Evolutionary conservation across 2,888 invertebrate species (phyloP).

Genomic region (Monoplex corrugatus): DNA sequence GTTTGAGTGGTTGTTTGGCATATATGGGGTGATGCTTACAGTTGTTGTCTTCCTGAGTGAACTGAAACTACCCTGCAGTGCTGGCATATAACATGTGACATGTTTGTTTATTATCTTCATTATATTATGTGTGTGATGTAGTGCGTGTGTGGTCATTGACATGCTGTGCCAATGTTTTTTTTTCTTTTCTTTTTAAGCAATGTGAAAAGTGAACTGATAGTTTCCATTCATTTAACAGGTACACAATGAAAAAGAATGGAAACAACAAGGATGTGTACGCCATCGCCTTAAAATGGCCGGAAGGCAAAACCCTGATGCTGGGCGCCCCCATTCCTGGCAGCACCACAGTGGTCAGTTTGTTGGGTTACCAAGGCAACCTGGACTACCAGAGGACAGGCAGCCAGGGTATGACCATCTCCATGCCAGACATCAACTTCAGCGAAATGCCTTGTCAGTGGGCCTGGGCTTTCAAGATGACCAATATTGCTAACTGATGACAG

Average conservation of each 20-base stretch:
- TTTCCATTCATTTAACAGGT: constrained; percentile 61
- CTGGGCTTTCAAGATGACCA: constrained; percentile 77
- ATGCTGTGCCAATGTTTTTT: background rate
- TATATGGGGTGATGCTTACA: too few species aligned
- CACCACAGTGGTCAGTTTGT: constrained; percentile 81
- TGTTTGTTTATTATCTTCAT: too few species aligned
- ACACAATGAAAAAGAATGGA: constrained; percentile 68
- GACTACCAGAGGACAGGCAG: constrained; percentile 52
- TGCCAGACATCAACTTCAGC: constrained; percentile 70
- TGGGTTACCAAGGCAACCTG: constrained; percentile 81
- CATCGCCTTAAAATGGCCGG: constrained; percentile 88
- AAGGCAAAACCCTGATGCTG: constrained; percentile 83
- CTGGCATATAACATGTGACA: too few species aligned
- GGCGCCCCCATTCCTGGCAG: constrained; percentile 80
- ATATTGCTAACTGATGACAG: constrained; percentile 56
- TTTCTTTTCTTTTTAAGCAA: background rate
- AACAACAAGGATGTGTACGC: constrained; percentile 84
- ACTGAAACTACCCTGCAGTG: too few species aligned
- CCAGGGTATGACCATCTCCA: constrained; percentile 67
- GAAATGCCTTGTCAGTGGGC: constrained; percentile 75
- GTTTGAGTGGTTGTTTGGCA: too few species aligned
- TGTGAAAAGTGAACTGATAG: background rate
- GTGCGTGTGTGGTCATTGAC: too few species aligned
- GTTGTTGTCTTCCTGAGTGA: too few species aligned
- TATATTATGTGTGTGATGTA: too few species aligned